Base-by-base conservation (phyloP, 2,113 vertebrate genomes). In the Peromyscus leucopus region DNA sequence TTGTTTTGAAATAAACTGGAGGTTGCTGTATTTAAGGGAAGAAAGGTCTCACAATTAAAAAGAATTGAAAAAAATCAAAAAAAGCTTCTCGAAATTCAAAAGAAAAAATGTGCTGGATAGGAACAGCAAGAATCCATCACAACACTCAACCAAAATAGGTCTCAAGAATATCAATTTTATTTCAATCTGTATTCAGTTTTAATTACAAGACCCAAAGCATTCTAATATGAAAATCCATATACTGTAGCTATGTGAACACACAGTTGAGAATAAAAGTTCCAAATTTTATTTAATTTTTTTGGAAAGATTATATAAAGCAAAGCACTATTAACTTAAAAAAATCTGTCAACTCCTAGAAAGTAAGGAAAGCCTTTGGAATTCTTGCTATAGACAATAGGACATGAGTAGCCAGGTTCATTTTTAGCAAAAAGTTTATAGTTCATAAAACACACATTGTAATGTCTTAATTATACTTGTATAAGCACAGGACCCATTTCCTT, bases 291-390 rank as follows among this genome's bases (percentile, higher is more conserved):
- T 63, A 13, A 71, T 75, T 84, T 33, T 19, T 89, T 89, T 65
- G 42, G 33, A 75, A 55, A 80, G 82, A 71, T 59, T 3, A 51
- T 51, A 75, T 15, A 94, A 97, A 96, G 65, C 76, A 94, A 95
- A 93, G 12, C n/a, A 90, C 33, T 86, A 0, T n/a, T n/a, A 97
- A 83, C 83, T 96, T 85, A 61, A 74, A 83, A 89, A 89, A 96
- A 88, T 51, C 36, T 48, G 28, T 69, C 79, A 95, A 59, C 72
- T 87, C 76, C 78, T 93, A 48, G 72, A 63, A 94, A 55, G 55
- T 46, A 76, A 15, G 74, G 72, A 94, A 97, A 84, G 28, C 3
- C 75, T 94, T 95, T 96, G 92, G 61, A 97, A 96, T 89, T 92
- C 86, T 95, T 95, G 84, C 36, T 94, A 24, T 24, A 65, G 39